phyloP scores from a whole-genome alignment of 2,888 invertebrate genomes.

The Euphydryas editha region DNA sequence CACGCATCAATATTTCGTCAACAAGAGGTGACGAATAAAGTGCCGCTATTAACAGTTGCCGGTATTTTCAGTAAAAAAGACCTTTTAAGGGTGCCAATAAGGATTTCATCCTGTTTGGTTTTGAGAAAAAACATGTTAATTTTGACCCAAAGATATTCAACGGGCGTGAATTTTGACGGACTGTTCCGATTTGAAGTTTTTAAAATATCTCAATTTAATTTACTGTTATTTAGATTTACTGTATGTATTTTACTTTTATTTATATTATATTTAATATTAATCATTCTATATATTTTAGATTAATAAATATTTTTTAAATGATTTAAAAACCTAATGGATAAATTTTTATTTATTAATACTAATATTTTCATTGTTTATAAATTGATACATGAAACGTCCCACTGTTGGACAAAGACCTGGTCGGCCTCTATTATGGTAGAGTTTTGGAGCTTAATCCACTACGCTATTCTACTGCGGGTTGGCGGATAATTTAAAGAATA shows the following conservation, averaged over 20 bases:
- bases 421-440: too few relatives aligned
- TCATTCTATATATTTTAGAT: too few relatives aligned
- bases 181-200: slow-evolving; percentile 33
- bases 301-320: too few relatives aligned
- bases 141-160: slow-evolving; percentile 51
- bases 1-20: slow-evolving; percentile 62
- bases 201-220: slow-evolving; percentile 12
- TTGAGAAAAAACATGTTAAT: slow-evolving; percentile 54
- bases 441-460: too few relatives aligned
- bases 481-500: too few relatives aligned
- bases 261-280: too few relatives aligned
- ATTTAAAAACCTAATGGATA: too few relatives aligned
- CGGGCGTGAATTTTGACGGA: slow-evolving; percentile 57
- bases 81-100: slow-evolving; percentile 60
- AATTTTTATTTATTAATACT: too few relatives aligned
- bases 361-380: too few relatives aligned
- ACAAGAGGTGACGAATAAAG: slow-evolving; percentile 57
- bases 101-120: slow-evolving; percentile 57
- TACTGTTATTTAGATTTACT: not conserved
- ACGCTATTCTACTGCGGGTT: too few relatives aligned
- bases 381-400: too few relatives aligned
- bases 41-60: slow-evolving; percentile 64
- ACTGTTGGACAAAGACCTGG: too few relatives aligned
- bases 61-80: slow-evolving; percentile 37
- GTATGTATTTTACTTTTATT: not conserved